These are phyloP conservation scores for Wasmannia auropunctata DNA, from an alignment of 1,140 invertebrate species.

Conservation along the genomic window DNA sequence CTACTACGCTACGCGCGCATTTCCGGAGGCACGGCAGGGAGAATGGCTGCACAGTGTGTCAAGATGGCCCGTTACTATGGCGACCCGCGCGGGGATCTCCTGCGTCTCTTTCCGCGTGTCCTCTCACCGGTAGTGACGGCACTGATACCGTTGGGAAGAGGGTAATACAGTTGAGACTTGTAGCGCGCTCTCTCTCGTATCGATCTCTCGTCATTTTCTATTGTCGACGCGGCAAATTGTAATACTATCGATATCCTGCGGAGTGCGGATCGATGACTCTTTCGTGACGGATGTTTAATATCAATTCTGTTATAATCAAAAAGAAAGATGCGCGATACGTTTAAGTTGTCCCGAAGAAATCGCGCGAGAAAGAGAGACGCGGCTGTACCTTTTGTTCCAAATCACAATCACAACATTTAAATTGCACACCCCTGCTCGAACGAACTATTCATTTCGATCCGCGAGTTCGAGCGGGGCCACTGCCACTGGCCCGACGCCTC, in stretches of 20 bases:
- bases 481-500: no score
- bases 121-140: slow-evolving; percentile 44
- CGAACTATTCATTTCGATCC: background rate
- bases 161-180: slow-evolving; percentile 31
- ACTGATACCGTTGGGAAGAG: slow-evolving; percentile 16
- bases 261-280: no score
- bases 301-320: background rate
- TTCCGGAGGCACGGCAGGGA: slow-evolving; percentile 57
- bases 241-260: slow-evolving; percentile 3
- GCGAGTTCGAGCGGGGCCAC: background rate
- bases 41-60: slow-evolving; percentile 76
- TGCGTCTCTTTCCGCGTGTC: slow-evolving; percentile 66
- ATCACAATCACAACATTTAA: background rate
- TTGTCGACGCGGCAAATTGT: slow-evolving; percentile 17
- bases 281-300: background rate
- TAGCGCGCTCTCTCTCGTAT: slow-evolving; percentile 14
- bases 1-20: slow-evolving; percentile 10
- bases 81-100: slow-evolving; percentile 69
- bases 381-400: background rate
- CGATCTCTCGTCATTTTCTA: slow-evolving; percentile 21
- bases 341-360: background rate
- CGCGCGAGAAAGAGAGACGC: no score
- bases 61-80: slow-evolving; percentile 81
- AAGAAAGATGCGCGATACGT: background rate
- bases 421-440: background rate